Evolutionary conservation across 1,140 invertebrate species (phyloP).

Genomic region (Oryctes rhinoceros): DNA sequence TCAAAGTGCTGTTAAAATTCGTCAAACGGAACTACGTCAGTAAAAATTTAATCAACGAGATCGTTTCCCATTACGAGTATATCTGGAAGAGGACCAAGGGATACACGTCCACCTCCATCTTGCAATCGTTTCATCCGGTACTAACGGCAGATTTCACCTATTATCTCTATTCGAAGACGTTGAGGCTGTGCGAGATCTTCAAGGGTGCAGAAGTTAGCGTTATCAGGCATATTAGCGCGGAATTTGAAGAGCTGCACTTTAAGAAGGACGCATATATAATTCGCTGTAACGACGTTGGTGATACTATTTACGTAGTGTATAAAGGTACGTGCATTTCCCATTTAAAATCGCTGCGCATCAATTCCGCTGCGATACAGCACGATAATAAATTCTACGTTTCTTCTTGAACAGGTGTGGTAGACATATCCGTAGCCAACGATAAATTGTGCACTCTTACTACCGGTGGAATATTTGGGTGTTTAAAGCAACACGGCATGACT

Average conservation of each 20-base stretch:
- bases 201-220: constrained; percentile 58
- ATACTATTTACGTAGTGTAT: constrained; percentile 42
- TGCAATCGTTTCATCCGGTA: constrained; percentile 62
- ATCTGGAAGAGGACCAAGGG: constrained; percentile 64
- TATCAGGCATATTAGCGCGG: neutral
- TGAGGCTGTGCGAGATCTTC: constrained; percentile 61
- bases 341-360: neutral
- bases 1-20: constrained; percentile 61
- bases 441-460: constrained; percentile 11
- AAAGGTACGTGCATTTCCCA: constrained; percentile 19
- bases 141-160: constrained; percentile 63
- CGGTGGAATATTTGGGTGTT: constrained; percentile 47
- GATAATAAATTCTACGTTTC: neutral
- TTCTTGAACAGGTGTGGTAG: constrained; percentile 45
- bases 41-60: constrained; percentile 57
- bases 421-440: constrained; percentile 50
- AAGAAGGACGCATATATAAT: constrained; percentile 45
- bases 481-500: constrained; percentile 9
- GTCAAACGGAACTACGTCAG: constrained; percentile 60
- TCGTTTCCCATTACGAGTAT: constrained; percentile 62
- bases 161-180: constrained; percentile 62
- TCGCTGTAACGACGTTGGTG: constrained; percentile 46
- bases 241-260: constrained; percentile 36
- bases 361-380: too few relatives aligned
- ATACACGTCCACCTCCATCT: constrained; percentile 62